phyloP scores from a whole-genome alignment of 2,797 vertebrate genomes.

The Characodon lateralis region DNA sequence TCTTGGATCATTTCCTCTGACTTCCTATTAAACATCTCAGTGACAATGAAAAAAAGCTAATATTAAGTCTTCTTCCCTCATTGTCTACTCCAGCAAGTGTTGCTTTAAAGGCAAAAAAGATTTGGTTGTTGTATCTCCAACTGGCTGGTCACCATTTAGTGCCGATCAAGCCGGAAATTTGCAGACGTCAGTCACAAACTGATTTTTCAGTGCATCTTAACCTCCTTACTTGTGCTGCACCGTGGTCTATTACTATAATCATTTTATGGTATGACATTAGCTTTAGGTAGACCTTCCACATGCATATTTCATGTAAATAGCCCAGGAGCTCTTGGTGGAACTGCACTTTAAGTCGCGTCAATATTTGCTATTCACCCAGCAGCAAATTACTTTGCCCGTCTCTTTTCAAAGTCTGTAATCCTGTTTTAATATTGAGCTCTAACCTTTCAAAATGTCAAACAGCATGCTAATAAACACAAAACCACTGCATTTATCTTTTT shows the following conservation, averaged over 20 bases:
- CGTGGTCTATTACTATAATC: not conserved
- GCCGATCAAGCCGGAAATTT: too few relatives aligned
- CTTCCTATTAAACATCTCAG: too few relatives aligned
- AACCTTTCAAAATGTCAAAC: not conserved
- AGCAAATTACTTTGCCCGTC: not conserved
- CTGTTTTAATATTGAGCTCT: not conserved
- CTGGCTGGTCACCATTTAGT: too few relatives aligned
- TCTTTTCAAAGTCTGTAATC: not conserved
- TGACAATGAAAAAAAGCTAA: too few relatives aligned
- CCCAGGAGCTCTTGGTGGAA: not conserved
- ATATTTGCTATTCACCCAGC: conserved; percentile 3
- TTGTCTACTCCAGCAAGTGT: too few relatives aligned
- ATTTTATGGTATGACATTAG: not conserved
- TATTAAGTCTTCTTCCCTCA: too few relatives aligned
- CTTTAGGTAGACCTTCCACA: not conserved
- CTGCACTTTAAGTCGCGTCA: not conserved
- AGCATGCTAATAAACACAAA: conserved; percentile 7
- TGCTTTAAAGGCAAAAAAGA: too few relatives aligned
- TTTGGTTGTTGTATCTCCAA: too few relatives aligned
- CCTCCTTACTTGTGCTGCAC: not conserved
- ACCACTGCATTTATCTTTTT: conserved; percentile 8
- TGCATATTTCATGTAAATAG: not conserved
- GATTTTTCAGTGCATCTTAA: not conserved
- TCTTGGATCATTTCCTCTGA: too few relatives aligned
- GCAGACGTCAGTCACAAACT: not conserved